Conservation (phyloP, 2,113 vertebrate genomes). For the Nothocercus julius region DNA sequence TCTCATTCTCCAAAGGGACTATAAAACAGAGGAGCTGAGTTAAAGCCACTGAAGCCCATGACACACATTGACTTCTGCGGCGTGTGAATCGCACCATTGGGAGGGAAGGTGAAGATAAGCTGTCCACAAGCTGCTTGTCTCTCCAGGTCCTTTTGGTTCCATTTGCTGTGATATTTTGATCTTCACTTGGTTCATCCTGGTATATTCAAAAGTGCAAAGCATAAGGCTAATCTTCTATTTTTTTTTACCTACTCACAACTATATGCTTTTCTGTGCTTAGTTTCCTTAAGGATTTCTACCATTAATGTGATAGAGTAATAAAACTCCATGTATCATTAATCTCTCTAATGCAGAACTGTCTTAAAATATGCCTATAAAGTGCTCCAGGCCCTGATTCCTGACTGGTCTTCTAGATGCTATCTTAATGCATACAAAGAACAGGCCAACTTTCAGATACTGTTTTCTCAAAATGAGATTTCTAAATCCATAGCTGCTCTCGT, state of each 20-base stretch:
- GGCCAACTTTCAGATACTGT: background rate
- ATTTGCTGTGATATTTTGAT: background rate
- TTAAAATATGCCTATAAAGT: background rate
- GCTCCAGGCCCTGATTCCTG: background rate
- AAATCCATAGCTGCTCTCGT: background rate
- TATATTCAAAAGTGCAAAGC: background rate
- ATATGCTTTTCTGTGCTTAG: background rate
- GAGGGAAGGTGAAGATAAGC: conserved; percentile 9
- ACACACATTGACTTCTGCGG: background rate
- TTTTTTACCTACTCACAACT: background rate
- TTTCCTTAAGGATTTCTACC: background rate
- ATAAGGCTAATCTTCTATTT: background rate
- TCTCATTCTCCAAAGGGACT: background rate
- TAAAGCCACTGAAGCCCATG: conserved; percentile 19
- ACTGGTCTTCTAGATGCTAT: background rate
- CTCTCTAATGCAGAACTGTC: background rate
- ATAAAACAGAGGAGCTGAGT: conserved; percentile 25
- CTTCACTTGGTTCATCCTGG: background rate
- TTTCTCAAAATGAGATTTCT: background rate
- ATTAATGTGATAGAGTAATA: background rate
- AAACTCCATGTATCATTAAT: background rate
- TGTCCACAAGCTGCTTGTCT: background rate
- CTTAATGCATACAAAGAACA: background rate
- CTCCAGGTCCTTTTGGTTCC: background rate
- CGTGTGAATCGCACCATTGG: background rate